A percentile compares a stretch with the other conserved stretches of the same genome.
phyloP scores from a whole-genome alignment of 2,888 invertebrate genomes.

The Blastobasis adustella region DNA sequence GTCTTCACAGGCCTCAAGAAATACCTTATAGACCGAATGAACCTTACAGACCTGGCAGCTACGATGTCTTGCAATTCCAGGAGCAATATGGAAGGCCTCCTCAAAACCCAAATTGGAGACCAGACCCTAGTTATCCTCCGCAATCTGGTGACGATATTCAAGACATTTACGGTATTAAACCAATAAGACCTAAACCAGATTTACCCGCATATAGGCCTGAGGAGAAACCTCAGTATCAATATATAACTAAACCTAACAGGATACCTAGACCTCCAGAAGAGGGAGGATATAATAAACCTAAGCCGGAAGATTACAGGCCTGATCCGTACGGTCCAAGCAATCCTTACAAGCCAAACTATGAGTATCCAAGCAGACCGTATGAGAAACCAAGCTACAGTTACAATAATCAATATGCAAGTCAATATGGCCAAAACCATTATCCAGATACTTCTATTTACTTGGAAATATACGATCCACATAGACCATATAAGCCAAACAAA shows the following conservation, averaged over 20 bases:
- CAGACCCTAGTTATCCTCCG: conserved; percentile 33
- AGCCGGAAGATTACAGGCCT: conserved; percentile 21
- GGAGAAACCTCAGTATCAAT: conserved; percentile 49
- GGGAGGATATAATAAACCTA: conserved; percentile 22
- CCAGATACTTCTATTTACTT: conserved; percentile 52
- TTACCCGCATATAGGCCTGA: conserved; percentile 28
- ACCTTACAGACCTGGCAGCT: conserved; percentile 33
- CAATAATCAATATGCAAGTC: conserved; percentile 47
- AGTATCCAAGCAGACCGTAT: conserved; percentile 25
- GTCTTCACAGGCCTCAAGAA: conserved; percentile 46
- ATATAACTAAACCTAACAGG: conserved; percentile 49
- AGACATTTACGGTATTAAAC: conserved; percentile 33
- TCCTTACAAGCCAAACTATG: conserved; percentile 30
- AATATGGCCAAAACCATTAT: conserved; percentile 37
- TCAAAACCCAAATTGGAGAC: conserved; percentile 25
- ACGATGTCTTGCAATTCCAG: conserved; percentile 50
- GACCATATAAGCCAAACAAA: conserved; percentile 38
- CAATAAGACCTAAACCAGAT: conserved; percentile 20
- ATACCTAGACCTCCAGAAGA: conserved; percentile 38
- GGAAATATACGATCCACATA: conserved; percentile 57
- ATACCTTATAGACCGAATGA: conserved; percentile 38
- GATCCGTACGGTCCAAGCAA: conserved; percentile 24
- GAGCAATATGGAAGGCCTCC: conserved; percentile 23
- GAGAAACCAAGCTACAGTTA: conserved; percentile 37
- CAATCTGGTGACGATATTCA: conserved; percentile 27